Percentiles rank a stretch among this genome's conserved stretches.
Evolutionary conservation across 2,797 vertebrate species (phyloP).

Genomic region (Sebastes matsubarae): DNA sequence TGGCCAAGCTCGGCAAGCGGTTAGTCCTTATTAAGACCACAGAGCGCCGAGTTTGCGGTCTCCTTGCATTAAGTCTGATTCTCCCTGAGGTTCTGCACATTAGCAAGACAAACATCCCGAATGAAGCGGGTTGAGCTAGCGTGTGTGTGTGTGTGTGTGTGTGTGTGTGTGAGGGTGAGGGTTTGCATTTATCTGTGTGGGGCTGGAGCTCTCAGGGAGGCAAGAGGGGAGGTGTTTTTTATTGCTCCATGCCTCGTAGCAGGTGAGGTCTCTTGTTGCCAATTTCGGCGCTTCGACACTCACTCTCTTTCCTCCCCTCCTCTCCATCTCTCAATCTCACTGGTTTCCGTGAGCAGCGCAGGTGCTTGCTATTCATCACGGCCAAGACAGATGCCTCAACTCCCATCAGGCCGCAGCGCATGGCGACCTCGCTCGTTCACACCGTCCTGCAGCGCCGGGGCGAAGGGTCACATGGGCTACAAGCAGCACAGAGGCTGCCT

Average conservation of each 20-base stretch:
- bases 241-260: constrained; percentile 59
- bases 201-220: constrained; percentile 13
- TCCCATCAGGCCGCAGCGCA: constrained; percentile 75
- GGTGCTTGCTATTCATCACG: constrained; percentile 82
- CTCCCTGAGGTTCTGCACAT: constrained; percentile 76
- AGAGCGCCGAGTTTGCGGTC: constrained; percentile 63
- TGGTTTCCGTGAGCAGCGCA: constrained; percentile 74
- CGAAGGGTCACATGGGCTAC: constrained; percentile 54
- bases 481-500: constrained; percentile 33
- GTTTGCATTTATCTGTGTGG: constrained; percentile 9
- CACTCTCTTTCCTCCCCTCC: constrained; percentile 47
- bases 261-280: constrained; percentile 79
- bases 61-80: constrained; percentile 70
- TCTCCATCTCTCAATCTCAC: constrained; percentile 54
- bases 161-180: background rate
- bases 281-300: constrained; percentile 51
- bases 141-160: constrained; percentile 12
- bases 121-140: constrained; percentile 44
- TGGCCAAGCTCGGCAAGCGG: constrained; percentile 54
- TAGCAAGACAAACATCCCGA: constrained; percentile 79
- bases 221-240: constrained; percentile 41
- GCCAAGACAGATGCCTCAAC: constrained; percentile 78
- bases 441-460: constrained; percentile 44
- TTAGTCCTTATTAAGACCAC: constrained; percentile 71
- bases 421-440: constrained; percentile 70